These are phyloP conservation scores for Meloidogyne chitwoodi DNA, from an alignment of 1,140 invertebrate genomes.

Conservation along the genomic window DNA sequence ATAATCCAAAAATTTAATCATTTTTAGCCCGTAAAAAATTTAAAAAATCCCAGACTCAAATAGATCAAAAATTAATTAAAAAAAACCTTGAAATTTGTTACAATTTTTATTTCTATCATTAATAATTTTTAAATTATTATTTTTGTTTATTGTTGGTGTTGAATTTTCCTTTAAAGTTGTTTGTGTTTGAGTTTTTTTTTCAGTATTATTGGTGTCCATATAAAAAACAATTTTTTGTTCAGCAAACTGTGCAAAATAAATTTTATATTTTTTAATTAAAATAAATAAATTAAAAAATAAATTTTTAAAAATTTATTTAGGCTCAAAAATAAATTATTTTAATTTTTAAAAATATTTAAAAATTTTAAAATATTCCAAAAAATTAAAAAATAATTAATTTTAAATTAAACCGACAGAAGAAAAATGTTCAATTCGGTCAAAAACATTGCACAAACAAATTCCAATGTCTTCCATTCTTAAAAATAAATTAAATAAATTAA, in stretches of 20 bases:
- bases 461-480: conserved; percentile 25
- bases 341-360: no score
- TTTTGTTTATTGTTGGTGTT: no score
- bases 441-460: conserved; percentile 19
- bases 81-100: neutral
- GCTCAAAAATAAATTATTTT: no score
- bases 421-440: conserved; percentile 23
- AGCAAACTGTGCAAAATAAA: conserved; percentile 4
- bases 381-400: neutral
- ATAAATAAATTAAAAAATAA: no score
- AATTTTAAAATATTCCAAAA: no score
- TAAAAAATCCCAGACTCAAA: neutral
- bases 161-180: no score
- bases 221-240: conserved; percentile 7
- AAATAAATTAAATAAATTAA: neutral
- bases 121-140: neutral
- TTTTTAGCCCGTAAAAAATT: no score
- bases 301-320: neutral
- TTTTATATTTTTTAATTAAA: no score
- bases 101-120: conserved; percentile 5
- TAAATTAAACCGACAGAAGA: conserved; percentile 19
- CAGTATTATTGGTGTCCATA: neutral
- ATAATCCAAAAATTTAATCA: no score
- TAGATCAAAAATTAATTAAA: neutral
- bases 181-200: neutral